These are phyloP conservation scores for Papilio elwesi DNA, from an alignment of 2,888 invertebrate species.

Conservation along the genomic window DNA sequence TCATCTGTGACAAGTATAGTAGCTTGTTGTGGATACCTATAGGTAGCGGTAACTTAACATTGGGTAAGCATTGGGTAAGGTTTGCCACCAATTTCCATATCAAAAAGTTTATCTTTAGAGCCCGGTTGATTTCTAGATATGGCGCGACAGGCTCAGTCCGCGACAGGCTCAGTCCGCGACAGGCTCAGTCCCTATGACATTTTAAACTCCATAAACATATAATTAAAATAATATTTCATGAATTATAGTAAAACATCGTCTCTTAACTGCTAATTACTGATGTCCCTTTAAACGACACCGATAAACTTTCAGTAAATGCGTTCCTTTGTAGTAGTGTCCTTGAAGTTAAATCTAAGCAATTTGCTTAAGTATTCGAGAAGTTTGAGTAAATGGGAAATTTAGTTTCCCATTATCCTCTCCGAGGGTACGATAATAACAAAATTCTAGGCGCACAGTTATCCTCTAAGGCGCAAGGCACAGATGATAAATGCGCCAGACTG, in stretches of 20 bases:
- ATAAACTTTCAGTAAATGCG: not conserved
- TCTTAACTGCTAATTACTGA: not conserved
- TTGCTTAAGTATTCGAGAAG: slow-evolving; percentile 15
- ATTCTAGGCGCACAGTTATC: not conserved
- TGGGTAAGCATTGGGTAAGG: too few species aligned
- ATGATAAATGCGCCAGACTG: slow-evolving; percentile 7
- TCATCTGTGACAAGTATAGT: too few species aligned
- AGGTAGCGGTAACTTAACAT: too few species aligned
- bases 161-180: too few species aligned
- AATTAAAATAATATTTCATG: too few species aligned
- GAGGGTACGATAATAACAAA: slow-evolving; percentile 17
- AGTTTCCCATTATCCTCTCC: slow-evolving; percentile 13
- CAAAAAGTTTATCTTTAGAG: too few species aligned
- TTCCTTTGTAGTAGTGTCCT: slow-evolving; percentile 1
- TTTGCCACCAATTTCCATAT: too few species aligned
- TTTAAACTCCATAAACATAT: too few species aligned
- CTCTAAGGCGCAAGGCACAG: not conserved
- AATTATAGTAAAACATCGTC: not conserved
- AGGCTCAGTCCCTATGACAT: too few species aligned
- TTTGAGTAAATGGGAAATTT: slow-evolving; percentile 15
- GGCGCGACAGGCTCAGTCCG: too few species aligned
- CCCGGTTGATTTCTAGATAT: too few species aligned
- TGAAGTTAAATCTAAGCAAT: slow-evolving; percentile 14
- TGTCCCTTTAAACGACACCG: not conserved
- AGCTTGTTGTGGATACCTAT: too few species aligned